Conservation (phyloP, 2,888 invertebrate species). For the Tachina fera region DNA sequence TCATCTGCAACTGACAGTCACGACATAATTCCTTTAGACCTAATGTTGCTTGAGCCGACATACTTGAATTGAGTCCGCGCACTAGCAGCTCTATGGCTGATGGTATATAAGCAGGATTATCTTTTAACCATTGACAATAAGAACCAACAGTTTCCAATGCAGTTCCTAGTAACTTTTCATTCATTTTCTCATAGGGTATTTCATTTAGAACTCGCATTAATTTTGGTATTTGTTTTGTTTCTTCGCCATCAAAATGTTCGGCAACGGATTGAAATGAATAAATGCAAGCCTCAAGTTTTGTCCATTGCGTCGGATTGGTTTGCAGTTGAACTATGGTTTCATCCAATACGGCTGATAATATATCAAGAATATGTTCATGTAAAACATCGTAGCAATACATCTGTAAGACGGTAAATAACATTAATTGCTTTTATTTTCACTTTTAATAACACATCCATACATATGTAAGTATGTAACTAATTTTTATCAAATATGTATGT, state of each 20-base stretch:
- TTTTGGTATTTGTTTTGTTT: constrained; percentile 85
- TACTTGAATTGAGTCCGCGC: constrained; percentile 87
- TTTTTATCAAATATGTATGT: neutral
- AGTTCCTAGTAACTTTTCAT: constrained; percentile 87
- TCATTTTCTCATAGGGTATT: constrained; percentile 86
- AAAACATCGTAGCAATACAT: constrained; percentile 94
- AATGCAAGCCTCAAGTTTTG: constrained; percentile 86
- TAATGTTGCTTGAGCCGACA: constrained; percentile 92
- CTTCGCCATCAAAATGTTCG: constrained; percentile 86
- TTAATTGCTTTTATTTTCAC: neutral
- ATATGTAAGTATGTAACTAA: no score
- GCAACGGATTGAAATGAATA: constrained; percentile 87
- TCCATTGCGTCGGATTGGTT: constrained; percentile 84
- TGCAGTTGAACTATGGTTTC: constrained; percentile 84
- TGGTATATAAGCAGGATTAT: constrained; percentile 87
- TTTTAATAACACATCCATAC: neutral
- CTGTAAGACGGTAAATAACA: constrained; percentile 81
- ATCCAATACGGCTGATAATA: constrained; percentile 87
- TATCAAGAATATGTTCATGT: constrained; percentile 88
- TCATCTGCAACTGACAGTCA: constrained; percentile 90
- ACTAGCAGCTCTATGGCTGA: constrained; percentile 88
- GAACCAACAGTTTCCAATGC: constrained; percentile 91
- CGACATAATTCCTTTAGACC: constrained; percentile 94
- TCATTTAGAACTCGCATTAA: constrained; percentile 86
- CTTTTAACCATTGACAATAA: constrained; percentile 93